These are phyloP conservation scores for Cetonia aurata DNA, from an alignment of 2,888 invertebrate species.

Conservation along the genomic window DNA sequence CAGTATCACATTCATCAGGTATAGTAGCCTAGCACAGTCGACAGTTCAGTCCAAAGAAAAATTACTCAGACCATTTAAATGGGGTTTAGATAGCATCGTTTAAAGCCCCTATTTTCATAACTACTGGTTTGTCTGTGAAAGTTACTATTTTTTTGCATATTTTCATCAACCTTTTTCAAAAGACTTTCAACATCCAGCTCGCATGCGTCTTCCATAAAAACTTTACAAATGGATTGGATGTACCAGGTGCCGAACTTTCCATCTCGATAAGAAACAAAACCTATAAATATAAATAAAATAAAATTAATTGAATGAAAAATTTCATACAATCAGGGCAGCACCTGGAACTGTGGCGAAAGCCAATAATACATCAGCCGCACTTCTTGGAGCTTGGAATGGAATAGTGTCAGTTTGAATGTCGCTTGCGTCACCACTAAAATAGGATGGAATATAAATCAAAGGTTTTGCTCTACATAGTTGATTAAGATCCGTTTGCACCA, in stretches of 20 bases:
- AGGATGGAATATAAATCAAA: too few species aligned
- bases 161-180: slow-evolving; percentile 73
- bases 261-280: slow-evolving; percentile 74
- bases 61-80: slow-evolving; percentile 16
- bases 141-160: slow-evolving; percentile 59
- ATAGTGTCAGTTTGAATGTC: slow-evolving; percentile 56
- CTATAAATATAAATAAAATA: slow-evolving; percentile 59
- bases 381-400: slow-evolving; percentile 53
- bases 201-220: slow-evolving; percentile 75
- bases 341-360: slow-evolving; percentile 76
- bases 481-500: too few species aligned
- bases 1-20: too few species aligned
- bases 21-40: too few species aligned
- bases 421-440: slow-evolving; percentile 47
- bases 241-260: slow-evolving; percentile 76
- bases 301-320: not conserved
- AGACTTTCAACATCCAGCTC: slow-evolving; percentile 75
- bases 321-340: slow-evolving; percentile 50
- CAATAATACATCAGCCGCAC: slow-evolving; percentile 73
- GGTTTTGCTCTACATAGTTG: too few species aligned
- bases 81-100: slow-evolving; percentile 67
- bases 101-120: slow-evolving; percentile 76
- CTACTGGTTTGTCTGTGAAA: slow-evolving; percentile 73
- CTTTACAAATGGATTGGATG: slow-evolving; percentile 76
- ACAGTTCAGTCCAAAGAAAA: too few species aligned